Conservation (phyloP, 2,797 vertebrate species). For the Enteromius unitaeniatus region DNA sequence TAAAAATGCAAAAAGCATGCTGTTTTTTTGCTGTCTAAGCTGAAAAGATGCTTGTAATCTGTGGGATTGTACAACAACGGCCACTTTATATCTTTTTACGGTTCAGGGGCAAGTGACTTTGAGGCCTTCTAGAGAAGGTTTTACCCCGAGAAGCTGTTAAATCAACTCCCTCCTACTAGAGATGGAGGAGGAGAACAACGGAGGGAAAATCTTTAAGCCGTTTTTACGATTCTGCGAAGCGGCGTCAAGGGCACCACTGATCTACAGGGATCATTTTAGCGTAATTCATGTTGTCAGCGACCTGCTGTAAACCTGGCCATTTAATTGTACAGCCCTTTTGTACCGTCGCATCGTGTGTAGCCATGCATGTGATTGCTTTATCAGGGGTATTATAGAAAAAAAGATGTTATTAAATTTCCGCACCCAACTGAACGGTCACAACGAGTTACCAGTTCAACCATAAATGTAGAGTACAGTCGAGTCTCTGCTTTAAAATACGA, state of each 20-base stretch:
- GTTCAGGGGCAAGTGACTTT: conserved; percentile 22
- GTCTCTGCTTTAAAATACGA: conserved; percentile 6
- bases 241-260: conserved; percentile 7
- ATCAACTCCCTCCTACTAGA: conserved; percentile 29
- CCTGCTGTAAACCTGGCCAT: conserved; percentile 43
- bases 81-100: conserved; percentile 21
- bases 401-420: conserved; percentile 45
- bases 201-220: conserved; percentile 19
- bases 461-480: conserved; percentile 21
- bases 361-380: conserved; percentile 50
- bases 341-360: conserved; percentile 34
- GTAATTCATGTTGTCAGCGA: conserved; percentile 28
- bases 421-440: conserved; percentile 31
- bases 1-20: conserved; percentile 23
- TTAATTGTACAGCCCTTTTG: conserved; percentile 48
- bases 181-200: conserved; percentile 13
- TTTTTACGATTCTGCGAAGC: conserved; percentile 30
- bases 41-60: neutral
- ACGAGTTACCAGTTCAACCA: conserved; percentile 28
- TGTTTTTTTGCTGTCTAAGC: neutral
- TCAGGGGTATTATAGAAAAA: conserved; percentile 33
- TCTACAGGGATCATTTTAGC: conserved; percentile 36
- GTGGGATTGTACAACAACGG: conserved; percentile 15
- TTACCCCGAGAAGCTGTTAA: conserved; percentile 36
- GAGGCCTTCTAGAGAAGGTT: conserved; percentile 27